Percentiles rank a stretch among this genome's conserved stretches.
phyloP scores from a whole-genome alignment of 2,797 vertebrate species.

The Sebastes nivosus region DNA sequence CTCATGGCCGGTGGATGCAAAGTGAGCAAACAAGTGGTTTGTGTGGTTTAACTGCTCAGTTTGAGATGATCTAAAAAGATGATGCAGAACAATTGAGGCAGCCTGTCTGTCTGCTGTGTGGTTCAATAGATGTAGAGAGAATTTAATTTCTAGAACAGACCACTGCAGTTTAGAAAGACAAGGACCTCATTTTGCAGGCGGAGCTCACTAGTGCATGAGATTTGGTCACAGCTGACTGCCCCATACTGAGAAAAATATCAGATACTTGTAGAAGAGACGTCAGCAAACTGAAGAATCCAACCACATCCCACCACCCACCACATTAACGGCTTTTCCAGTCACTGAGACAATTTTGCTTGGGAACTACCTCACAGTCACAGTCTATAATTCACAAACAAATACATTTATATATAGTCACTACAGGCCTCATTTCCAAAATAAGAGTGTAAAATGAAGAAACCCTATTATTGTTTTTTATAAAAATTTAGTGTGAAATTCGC shows the following conservation, averaged over 20 bases:
- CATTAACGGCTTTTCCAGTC: neutral
- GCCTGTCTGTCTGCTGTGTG: neutral
- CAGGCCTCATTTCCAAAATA: neutral
- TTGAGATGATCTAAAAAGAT: neutral
- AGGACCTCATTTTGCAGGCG: neutral
- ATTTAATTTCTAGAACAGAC: neutral
- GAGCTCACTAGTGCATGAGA: neutral
- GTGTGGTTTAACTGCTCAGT: slow-evolving; percentile 46
- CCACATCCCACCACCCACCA: neutral
- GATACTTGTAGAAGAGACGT: neutral
- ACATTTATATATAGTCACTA: neutral
- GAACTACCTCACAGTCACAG: neutral
- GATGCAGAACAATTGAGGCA: neutral
- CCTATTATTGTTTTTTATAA: neutral
- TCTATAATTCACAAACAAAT: neutral
- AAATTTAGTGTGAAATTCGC: neutral
- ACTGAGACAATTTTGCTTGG: neutral
- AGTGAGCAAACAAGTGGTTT: slow-evolving; percentile 27
- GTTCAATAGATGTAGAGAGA: neutral
- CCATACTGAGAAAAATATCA: neutral
- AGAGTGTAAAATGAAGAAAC: neutral
- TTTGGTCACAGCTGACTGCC: neutral
- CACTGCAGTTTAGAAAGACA: neutral
- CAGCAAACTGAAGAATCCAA: neutral
- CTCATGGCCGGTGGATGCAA: neutral